A percentile compares a stretch with the other conserved stretches of the same genome.
Evolutionary conservation across 2,113 vertebrate genomes (phyloP).

Genomic region (Lamprotornis superbus): DNA sequence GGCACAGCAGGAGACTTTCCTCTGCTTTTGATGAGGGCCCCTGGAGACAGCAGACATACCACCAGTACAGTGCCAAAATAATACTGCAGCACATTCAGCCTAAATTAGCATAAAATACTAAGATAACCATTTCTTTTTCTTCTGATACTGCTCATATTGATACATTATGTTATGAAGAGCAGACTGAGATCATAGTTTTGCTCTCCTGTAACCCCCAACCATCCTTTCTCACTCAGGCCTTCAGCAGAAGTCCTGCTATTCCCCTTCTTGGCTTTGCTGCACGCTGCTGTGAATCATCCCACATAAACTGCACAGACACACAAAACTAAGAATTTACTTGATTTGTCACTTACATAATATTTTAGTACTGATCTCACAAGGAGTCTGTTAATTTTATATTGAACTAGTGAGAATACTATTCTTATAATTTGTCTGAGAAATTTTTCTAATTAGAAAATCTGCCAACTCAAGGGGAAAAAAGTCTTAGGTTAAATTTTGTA

Average conservation of each 20-base stretch:
- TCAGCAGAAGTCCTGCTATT: not conserved
- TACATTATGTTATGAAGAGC: not conserved
- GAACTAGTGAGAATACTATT: not conserved
- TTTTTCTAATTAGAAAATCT: not conserved
- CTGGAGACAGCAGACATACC: constrained; percentile 27
- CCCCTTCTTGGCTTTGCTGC: not conserved
- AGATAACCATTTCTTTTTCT: not conserved
- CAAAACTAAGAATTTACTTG: not conserved
- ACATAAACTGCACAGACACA: not conserved
- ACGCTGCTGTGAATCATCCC: not conserved
- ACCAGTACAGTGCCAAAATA: not conserved
- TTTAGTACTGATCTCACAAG: constrained; percentile 11
- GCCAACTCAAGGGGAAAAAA: not conserved
- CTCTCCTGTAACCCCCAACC: not conserved
- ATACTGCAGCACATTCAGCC: not conserved
- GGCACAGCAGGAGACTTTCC: constrained; percentile 38
- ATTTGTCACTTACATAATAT: constrained; percentile 20
- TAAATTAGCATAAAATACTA: not conserved
- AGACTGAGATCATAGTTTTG: not conserved
- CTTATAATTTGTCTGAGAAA: not conserved
- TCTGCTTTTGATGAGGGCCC: not conserved
- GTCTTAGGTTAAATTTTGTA: not conserved
- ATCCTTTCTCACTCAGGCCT: not conserved
- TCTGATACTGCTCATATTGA: not conserved
- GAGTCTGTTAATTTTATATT: not conserved